These are phyloP conservation scores for Arenaria interpres DNA, from an alignment of 2,113 vertebrate genomes.

Conservation along the genomic window DNA sequence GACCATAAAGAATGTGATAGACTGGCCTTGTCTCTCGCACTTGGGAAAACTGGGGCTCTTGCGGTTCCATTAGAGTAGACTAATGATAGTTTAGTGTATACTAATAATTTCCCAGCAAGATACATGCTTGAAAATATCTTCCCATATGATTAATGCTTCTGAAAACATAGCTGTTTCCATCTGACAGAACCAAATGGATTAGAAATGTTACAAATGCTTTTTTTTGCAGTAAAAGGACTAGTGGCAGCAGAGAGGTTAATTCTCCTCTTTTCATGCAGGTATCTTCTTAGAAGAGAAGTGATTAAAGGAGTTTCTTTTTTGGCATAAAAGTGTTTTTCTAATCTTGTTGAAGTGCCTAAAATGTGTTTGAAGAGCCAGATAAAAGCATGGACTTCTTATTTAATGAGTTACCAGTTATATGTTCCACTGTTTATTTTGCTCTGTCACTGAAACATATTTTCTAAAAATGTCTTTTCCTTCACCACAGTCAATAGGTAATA, in stretches of 20 bases:
- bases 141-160: conserved; percentile 16
- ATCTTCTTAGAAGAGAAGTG: conserved; percentile 55
- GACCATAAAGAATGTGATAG: neutral
- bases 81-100: conserved; percentile 4
- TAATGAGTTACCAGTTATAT: conserved; percentile 51
- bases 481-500: neutral
- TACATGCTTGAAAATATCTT: neutral
- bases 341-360: conserved; percentile 68
- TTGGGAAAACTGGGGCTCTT: neutral
- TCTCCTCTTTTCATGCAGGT: conserved; percentile 50
- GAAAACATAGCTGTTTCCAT: conserved; percentile 36
- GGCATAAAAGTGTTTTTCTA: conserved; percentile 64
- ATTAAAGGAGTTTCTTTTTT: conserved; percentile 62
- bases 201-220: conserved; percentile 31
- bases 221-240: neutral
- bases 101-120: conserved; percentile 51
- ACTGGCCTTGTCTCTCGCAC: neutral
- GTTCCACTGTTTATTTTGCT: conserved; percentile 55
- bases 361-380: conserved; percentile 66
- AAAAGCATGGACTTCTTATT: conserved; percentile 54
- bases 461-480: conserved; percentile 7
- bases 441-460: conserved; percentile 34
- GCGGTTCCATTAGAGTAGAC: neutral
- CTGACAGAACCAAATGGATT: conserved; percentile 23
- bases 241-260: conserved; percentile 57